These are phyloP conservation scores for Cacatua alba DNA, from an alignment of 2,113 vertebrate genomes.

Conservation along the genomic window DNA sequence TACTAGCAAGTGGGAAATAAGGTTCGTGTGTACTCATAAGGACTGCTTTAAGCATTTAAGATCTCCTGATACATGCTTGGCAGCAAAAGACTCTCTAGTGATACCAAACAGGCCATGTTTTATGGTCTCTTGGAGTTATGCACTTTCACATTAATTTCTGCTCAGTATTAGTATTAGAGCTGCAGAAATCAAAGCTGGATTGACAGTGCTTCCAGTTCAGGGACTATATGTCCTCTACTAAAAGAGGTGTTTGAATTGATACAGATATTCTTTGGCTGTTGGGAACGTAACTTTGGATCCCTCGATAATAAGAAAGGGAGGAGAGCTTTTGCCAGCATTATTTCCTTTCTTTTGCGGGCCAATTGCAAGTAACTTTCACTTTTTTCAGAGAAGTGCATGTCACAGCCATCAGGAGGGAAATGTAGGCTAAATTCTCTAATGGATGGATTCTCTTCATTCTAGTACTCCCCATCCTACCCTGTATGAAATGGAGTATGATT, in stretches of 20 bases:
- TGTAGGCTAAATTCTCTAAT: background rate
- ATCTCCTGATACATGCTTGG: background rate
- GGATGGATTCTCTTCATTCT: accelerated
- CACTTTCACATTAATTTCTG: background rate
- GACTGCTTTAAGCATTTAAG: background rate
- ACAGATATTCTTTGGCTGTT: background rate
- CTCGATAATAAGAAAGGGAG: background rate
- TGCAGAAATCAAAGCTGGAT: background rate
- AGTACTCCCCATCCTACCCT: background rate
- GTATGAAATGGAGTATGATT: accelerated
- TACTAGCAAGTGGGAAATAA: background rate
- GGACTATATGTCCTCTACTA: background rate
- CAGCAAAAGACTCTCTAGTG: background rate
- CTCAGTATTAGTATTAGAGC: background rate
- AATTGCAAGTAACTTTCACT: background rate
- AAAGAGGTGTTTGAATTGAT: background rate
- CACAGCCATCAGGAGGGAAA: background rate
- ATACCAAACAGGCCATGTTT: background rate
- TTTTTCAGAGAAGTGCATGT: background rate
- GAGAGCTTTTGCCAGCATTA: background rate
- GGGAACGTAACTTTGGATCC: accelerated
- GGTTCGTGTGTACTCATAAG: background rate
- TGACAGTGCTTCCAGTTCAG: background rate
- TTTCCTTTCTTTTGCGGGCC: background rate
- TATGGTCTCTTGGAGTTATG: background rate